Evolutionary conservation across 2,113 vertebrate species (phyloP).

Genomic region (Clarias magur): DNA sequence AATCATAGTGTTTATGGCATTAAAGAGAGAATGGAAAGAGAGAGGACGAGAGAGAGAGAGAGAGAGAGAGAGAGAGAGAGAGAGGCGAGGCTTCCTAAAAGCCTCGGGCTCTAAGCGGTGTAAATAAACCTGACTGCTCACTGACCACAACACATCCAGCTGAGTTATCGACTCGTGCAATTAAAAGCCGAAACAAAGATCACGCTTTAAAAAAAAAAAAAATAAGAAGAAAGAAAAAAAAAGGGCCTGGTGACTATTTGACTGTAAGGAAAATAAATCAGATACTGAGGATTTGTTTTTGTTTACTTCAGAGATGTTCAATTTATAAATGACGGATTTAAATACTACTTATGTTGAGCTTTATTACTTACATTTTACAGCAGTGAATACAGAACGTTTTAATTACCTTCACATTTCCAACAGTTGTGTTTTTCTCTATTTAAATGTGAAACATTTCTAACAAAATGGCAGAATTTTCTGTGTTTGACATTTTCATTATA

Average conservation of each 20-base stretch:
- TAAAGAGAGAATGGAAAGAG: slow-evolving; percentile 41
- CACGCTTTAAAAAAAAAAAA: background rate
- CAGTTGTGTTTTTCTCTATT: background rate
- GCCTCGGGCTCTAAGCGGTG: slow-evolving; percentile 53
- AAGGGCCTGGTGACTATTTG: background rate
- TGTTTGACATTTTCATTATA: background rate
- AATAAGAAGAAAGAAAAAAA: background rate
- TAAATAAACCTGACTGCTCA: slow-evolving; percentile 57
- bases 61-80: background rate
- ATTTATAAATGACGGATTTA: too few relatives aligned
- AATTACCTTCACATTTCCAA: background rate
- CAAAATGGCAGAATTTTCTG: background rate
- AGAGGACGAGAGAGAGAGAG: background rate
- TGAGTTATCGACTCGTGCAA: slow-evolving; percentile 44
- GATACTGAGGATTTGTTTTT: background rate
- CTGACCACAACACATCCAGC: slow-evolving; percentile 46
- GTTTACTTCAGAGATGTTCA: background rate
- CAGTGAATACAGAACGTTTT: background rate
- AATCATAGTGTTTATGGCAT: slow-evolving; percentile 63
- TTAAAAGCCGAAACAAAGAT: slow-evolving; percentile 39
- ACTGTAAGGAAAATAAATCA: slow-evolving; percentile 6
- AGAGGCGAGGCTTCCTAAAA: slow-evolving; percentile 46
- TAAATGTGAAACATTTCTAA: background rate
- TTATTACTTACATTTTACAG: background rate
- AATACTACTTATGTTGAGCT: background rate